A percentile compares a stretch with the other conserved stretches of the same genome.
These are phyloP conservation scores for Vipera ursinii DNA, from an alignment of 2,797 vertebrate genomes.

Conservation along the genomic window DNA sequence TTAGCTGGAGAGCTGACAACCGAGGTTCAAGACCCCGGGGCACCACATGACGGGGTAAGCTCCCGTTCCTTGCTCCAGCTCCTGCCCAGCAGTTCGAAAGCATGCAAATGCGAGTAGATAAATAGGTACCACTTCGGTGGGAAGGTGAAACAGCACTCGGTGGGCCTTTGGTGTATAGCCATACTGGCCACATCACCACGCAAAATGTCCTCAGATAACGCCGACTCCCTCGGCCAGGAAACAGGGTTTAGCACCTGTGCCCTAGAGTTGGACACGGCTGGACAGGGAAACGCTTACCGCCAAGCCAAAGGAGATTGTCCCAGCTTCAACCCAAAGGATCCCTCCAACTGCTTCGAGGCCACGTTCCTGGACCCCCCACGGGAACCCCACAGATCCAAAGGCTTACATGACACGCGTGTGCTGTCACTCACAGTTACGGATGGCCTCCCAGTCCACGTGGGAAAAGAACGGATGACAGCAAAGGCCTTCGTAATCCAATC, in stretches of 20 bases:
- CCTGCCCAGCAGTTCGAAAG: too few species aligned
- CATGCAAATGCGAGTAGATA: too few species aligned
- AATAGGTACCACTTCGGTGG: too few species aligned
- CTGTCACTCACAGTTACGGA: slow-evolving; percentile 82
- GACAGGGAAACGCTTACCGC: background rate
- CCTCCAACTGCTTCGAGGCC: background rate
- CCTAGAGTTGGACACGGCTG: background rate
- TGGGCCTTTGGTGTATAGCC: too few species aligned
- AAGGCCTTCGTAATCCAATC: slow-evolving; percentile 86
- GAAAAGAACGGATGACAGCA: slow-evolving; percentile 93
- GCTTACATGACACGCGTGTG: background rate
- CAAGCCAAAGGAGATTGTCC: background rate
- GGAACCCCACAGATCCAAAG: background rate
- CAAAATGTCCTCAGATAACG: background rate
- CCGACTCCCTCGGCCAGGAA: background rate
- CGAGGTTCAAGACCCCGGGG: too few species aligned
- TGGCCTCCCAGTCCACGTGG: slow-evolving; percentile 83
- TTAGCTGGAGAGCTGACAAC: too few species aligned
- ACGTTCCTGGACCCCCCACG: background rate
- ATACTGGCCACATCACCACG: background rate
- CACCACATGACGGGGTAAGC: too few species aligned
- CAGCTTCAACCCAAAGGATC: background rate
- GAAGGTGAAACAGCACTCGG: background rate
- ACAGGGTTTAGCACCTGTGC: background rate
- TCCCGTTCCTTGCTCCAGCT: too few species aligned